Conservation (phyloP, 2,797 vertebrate genomes). For the Siniperca undulata region DNA sequence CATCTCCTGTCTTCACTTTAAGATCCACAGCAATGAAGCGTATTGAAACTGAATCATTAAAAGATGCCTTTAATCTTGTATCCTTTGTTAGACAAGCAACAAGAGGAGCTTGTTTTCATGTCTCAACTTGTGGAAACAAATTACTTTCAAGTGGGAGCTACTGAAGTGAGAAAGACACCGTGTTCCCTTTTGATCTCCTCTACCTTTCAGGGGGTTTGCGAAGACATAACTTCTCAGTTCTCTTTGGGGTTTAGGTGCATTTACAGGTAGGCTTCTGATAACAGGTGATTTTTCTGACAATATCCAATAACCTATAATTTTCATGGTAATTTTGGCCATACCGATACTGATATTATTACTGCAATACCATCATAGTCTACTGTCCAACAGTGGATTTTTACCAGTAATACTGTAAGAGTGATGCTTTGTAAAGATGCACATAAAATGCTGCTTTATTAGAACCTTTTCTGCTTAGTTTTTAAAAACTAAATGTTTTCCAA, state of each 20-base stretch:
- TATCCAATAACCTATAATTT: not conserved
- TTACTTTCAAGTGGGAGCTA: slow-evolving; percentile 20
- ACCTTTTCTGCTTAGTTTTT: not conserved
- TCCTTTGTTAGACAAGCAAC: slow-evolving; percentile 25
- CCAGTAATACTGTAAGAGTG: not conserved
- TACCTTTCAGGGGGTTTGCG: slow-evolving; percentile 15
- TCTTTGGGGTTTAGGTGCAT: not conserved
- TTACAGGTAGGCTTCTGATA: not conserved
- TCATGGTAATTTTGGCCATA: not conserved
- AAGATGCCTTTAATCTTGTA: slow-evolving; percentile 9
- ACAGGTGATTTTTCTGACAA: not conserved
- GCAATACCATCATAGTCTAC: not conserved
- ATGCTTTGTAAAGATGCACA: not conserved
- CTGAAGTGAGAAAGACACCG: slow-evolving; percentile 4
- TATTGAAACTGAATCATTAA: slow-evolving; percentile 12
- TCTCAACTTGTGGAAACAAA: slow-evolving; percentile 30
- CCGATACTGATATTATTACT: not conserved
- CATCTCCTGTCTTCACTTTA: slow-evolving; percentile 37
- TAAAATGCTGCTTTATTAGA: too few relatives aligned
- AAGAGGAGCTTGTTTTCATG: slow-evolving; percentile 37
- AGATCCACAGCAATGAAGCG: slow-evolving; percentile 12
- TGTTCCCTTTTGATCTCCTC: slow-evolving; percentile 26
- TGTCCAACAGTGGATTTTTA: not conserved
- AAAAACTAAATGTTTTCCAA: not conserved
- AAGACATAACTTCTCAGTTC: not conserved